Conservation (phyloP, 2,888 invertebrate genomes). For the Ommatoiulus sabulosus region DNA sequence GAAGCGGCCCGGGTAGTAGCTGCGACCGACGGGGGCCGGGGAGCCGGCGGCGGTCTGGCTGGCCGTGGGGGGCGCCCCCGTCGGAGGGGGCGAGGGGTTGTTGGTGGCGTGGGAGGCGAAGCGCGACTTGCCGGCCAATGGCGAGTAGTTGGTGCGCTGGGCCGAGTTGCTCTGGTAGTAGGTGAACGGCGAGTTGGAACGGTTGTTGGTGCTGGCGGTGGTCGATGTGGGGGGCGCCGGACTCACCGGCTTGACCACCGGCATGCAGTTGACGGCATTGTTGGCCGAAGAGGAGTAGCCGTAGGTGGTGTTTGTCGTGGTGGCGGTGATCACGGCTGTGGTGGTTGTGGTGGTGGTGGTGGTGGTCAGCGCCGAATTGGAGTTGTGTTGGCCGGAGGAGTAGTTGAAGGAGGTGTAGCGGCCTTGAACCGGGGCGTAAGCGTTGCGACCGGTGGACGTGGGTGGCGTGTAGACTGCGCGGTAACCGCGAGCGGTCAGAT, state of each 20-base stretch:
- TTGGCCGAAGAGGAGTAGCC: not conserved
- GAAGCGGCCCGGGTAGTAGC: conserved; percentile 56
- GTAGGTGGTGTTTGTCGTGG: not conserved
- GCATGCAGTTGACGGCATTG: conserved; percentile 32
- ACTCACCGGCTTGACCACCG: conserved; percentile 32
- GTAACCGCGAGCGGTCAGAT: conserved; percentile 54
- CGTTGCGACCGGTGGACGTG: conserved; percentile 9
- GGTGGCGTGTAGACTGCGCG: conserved; percentile 53
- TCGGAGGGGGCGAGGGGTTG: not conserved
- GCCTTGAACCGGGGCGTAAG: conserved; percentile 44
- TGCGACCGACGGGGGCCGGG: not conserved
- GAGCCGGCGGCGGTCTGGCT: not conserved
- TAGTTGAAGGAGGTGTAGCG: conserved; percentile 51
- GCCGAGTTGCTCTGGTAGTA: conserved; percentile 30
- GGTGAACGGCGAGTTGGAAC: conserved; percentile 45
- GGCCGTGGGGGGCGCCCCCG: not conserved
- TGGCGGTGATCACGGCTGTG: not conserved
- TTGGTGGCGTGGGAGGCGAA: not conserved
- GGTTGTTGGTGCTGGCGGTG: not conserved
- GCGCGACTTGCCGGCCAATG: conserved; percentile 21
- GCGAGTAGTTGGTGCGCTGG: conserved; percentile 25
- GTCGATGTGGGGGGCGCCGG: not conserved
- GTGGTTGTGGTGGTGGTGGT: not conserved
- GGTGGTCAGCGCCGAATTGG: not conserved
- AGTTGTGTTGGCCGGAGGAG: not conserved